A percentile compares a stretch with the other conserved stretches of the same genome.
Evolutionary conservation across 2,888 invertebrate genomes (phyloP).

Genomic region (Lasioglossum oenotherae): DNA sequence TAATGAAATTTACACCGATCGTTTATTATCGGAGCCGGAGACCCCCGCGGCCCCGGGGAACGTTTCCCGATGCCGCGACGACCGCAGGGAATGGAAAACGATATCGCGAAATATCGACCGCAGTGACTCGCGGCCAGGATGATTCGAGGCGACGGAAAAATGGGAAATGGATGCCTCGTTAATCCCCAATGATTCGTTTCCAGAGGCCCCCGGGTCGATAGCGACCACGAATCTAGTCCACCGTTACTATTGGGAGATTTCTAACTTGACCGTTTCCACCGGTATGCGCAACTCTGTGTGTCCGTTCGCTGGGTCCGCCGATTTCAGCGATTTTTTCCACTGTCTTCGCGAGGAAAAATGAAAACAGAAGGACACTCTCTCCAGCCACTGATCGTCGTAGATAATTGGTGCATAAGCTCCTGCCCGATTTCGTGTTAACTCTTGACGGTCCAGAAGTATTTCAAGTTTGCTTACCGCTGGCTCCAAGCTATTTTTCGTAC

Average conservation of each 20-base stretch:
- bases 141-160: neutral
- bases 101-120: constrained; percentile 30
- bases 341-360: neutral
- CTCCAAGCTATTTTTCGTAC: too few species aligned
- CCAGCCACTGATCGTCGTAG: neutral
- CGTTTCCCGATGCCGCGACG: constrained; percentile 21
- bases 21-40: constrained; percentile 31
- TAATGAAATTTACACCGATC: constrained; percentile 53
- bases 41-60: neutral
- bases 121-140: constrained; percentile 20
- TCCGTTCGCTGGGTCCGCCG: neutral
- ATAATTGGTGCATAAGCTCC: neutral
- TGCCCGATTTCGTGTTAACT: neutral
- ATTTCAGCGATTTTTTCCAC: neutral
- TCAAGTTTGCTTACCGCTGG: too few species aligned
- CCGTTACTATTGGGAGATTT: neutral
- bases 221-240: neutral
- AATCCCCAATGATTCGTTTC: constrained; percentile 18
- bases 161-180: constrained; percentile 1
- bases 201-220: neutral
- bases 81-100: constrained; percentile 33
- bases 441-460: too few species aligned
- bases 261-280: neutral
- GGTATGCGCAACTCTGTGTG: neutral
- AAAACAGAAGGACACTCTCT: neutral